These are phyloP conservation scores for Nettapus auritus DNA, from an alignment of 2,113 vertebrate species.

Conservation along the genomic window DNA sequence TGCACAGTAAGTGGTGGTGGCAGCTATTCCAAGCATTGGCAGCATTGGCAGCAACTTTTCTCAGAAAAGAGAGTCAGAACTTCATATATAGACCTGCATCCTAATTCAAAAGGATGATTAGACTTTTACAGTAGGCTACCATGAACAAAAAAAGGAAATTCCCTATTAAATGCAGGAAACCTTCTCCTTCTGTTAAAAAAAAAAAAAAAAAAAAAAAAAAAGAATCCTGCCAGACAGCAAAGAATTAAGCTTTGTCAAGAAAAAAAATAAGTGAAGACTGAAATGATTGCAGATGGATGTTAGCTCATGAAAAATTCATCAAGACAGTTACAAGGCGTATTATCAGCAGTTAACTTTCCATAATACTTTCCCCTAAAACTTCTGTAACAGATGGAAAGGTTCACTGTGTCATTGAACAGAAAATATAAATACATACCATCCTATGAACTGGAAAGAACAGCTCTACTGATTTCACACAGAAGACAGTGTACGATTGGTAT, in stretches of 20 bases:
- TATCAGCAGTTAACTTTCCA: background rate
- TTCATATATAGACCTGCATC: background rate
- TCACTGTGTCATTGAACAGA: background rate
- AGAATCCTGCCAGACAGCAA: background rate
- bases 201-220: background rate
- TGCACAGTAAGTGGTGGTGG: background rate
- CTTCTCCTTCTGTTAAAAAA: background rate
- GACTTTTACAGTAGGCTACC: background rate
- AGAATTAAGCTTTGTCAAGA: background rate
- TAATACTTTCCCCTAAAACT: background rate
- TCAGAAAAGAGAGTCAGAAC: background rate
- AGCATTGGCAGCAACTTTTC: background rate
- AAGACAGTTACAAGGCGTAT: background rate
- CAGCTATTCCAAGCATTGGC: background rate
- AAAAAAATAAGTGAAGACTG: background rate
- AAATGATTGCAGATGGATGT: background rate
- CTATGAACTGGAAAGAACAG: background rate
- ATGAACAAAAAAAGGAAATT: background rate
- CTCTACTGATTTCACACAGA: background rate
- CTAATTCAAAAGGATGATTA: background rate
- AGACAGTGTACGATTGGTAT: background rate
- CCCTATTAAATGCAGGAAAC: background rate
- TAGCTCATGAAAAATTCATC: background rate
- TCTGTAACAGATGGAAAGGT: background rate
- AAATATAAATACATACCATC: background rate